These are phyloP conservation scores for Rhinogobio ventralis DNA, from an alignment of 2,797 vertebrate genomes.

Conservation along the genomic window DNA sequence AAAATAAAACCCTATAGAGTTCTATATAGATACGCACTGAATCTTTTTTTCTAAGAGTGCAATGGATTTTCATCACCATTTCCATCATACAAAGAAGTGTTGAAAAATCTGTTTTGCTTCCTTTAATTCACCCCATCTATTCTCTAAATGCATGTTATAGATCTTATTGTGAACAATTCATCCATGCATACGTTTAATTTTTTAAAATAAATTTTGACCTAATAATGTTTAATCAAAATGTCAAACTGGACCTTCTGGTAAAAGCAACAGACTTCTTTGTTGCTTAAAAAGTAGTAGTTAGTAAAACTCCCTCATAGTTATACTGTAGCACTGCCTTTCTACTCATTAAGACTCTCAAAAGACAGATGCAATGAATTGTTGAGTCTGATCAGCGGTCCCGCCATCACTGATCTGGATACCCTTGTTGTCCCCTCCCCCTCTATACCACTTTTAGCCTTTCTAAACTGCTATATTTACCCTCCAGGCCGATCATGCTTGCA, in stretches of 20 bases:
- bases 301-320: neutral
- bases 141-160: neutral
- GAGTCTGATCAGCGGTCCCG: conserved; percentile 7
- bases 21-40: neutral
- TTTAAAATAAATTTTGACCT: neutral
- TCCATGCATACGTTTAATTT: neutral
- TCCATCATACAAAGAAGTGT: neutral
- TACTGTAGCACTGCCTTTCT: neutral
- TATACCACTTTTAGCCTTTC: conserved; percentile 61
- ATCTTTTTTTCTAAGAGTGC: neutral
- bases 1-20: neutral
- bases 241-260: neutral
- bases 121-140: neutral
- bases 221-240: neutral
- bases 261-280: neutral
- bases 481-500: conserved; percentile 62
- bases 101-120: neutral
- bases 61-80: neutral
- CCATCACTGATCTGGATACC: conserved; percentile 53
- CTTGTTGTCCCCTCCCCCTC: conserved; percentile 45
- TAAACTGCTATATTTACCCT: conserved; percentile 74
- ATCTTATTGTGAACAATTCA: neutral
- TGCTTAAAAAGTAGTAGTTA: neutral
- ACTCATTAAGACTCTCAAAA: neutral
- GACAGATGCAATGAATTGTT: conserved; percentile 13